Evolutionary conservation across 2,888 invertebrate genomes (phyloP).

Genomic region (Pilophorus perplexus): DNA sequence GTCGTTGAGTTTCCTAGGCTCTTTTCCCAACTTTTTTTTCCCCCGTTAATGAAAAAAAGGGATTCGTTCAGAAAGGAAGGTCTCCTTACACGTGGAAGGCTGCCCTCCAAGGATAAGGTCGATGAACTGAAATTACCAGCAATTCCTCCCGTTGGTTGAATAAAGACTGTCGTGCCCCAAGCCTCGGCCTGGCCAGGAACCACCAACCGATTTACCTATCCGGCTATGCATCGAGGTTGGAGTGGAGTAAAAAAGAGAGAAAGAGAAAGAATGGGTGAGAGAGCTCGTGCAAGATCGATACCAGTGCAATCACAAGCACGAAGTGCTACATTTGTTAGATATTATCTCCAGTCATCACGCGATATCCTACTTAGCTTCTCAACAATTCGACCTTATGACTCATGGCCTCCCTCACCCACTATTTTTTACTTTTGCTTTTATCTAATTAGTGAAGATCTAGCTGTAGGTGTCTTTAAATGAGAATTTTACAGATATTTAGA

Average conservation of each 20-base stretch:
- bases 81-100: constrained; percentile 37
- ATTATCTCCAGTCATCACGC: constrained; percentile 39
- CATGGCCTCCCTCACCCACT: not conserved
- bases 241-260: constrained; percentile 4
- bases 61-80: constrained; percentile 33
- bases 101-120: constrained; percentile 32
- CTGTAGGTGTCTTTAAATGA: too few relatives aligned
- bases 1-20: not conserved
- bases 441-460: not conserved
- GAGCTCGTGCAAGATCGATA: too few relatives aligned
- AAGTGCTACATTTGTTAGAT: constrained; percentile 40
- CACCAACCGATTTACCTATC: constrained; percentile 33
- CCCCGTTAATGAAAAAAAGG: constrained; percentile 20
- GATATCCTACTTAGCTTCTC: constrained; percentile 36
- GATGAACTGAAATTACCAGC: constrained; percentile 41
- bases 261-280: constrained; percentile 1
- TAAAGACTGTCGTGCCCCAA: constrained; percentile 31
- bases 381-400: constrained; percentile 34
- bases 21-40: not conserved
- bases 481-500: too few relatives aligned
- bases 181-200: not conserved
- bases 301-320: constrained; percentile 39
- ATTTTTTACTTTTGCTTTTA: constrained; percentile 25
- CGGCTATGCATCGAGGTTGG: constrained; percentile 24
- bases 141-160: constrained; percentile 38